Evolutionary conservation across 2,113 vertebrate species (phyloP).

Genomic region (Trinectes maculatus): DNA sequence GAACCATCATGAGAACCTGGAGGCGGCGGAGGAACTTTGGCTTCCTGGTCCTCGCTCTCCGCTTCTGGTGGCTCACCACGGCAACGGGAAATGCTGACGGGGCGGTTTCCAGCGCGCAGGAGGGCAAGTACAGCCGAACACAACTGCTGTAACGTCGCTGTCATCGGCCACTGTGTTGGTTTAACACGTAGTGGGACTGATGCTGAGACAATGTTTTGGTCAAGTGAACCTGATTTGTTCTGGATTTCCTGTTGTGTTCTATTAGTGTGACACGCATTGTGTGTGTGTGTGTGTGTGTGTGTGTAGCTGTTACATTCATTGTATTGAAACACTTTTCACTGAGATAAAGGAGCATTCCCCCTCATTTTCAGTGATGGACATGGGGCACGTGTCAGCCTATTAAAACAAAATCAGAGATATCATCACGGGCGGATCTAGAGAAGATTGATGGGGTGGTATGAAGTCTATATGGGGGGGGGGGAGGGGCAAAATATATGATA

Average conservation of each 20-base stretch:
- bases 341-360: not conserved
- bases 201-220: not conserved
- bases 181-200: constrained; percentile 5
- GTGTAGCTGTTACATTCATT: not conserved
- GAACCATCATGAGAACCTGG: constrained; percentile 68
- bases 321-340: not conserved
- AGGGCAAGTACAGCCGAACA: constrained; percentile 47
- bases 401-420: too few species aligned
- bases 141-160: not conserved
- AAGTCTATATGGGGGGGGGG: too few species aligned
- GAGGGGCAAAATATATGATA: too few species aligned
- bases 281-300: not conserved
- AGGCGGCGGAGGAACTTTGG: constrained; percentile 68
- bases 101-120: constrained; percentile 12
- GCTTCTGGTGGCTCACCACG: constrained; percentile 55
- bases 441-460: too few species aligned
- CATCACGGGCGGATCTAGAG: too few species aligned
- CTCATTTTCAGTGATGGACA: not conserved
- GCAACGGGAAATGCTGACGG: constrained; percentile 26
- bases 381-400: too few species aligned
- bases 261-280: too few species aligned
- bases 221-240: not conserved
- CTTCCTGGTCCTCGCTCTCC: constrained; percentile 57
- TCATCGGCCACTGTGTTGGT: not conserved
- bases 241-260: not conserved